These are phyloP conservation scores for Molothrus aeneus DNA, from an alignment of 2,797 vertebrate species.

Conservation along the genomic window DNA sequence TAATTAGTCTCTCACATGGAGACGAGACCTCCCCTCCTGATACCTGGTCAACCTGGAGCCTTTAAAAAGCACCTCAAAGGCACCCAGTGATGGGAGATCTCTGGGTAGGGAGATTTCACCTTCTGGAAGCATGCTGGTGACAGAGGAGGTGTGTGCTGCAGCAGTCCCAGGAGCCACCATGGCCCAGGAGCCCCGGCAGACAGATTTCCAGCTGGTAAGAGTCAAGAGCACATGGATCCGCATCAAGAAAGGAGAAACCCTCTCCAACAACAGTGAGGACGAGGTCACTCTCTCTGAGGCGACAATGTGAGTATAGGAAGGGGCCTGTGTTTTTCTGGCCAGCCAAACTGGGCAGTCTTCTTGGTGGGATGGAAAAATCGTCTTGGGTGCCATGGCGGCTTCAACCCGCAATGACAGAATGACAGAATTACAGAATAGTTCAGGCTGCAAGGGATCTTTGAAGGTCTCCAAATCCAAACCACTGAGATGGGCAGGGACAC, in stretches of 20 bases:
- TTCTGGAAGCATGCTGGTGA: slow-evolving; percentile 39
- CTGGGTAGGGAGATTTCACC: background rate
- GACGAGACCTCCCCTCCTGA: slow-evolving; percentile 10
- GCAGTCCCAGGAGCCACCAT: background rate
- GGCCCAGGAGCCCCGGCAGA: slow-evolving; percentile 55
- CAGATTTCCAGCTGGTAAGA: slow-evolving; percentile 77
- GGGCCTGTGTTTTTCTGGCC: background rate
- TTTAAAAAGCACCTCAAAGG: slow-evolving; percentile 60
- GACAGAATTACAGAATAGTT: background rate
- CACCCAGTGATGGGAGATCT: background rate
- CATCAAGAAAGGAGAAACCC: slow-evolving; percentile 62
- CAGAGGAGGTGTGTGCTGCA: slow-evolving; percentile 25
- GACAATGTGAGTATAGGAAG: slow-evolving; percentile 81
- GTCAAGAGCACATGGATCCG: slow-evolving; percentile 80
- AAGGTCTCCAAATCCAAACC: background rate
- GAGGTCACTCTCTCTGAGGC: slow-evolving; percentile 75
- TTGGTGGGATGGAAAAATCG: background rate
- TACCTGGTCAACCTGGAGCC: background rate
- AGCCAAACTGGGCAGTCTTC: background rate
- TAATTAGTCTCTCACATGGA: slow-evolving; percentile 3
- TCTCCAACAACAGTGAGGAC: background rate
- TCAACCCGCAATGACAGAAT: background rate
- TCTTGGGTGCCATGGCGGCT: rapidly evolving
- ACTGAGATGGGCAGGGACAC: background rate
- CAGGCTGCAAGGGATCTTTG: background rate